phyloP scores from a whole-genome alignment of 2,888 invertebrate genomes.

The Trachelus tabidus region DNA sequence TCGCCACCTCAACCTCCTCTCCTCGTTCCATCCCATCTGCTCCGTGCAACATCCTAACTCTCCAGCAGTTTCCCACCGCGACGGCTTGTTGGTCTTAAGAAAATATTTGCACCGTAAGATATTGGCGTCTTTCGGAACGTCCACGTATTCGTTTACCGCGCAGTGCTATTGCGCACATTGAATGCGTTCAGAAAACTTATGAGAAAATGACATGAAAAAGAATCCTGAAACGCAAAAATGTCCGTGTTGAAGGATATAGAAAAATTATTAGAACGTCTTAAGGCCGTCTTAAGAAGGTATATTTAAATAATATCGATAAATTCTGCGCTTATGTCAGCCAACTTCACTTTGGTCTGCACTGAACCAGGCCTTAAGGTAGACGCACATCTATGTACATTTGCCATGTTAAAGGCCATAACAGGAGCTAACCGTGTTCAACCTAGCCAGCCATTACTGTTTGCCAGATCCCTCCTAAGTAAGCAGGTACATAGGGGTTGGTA shows the following conservation, averaged over 20 bases:
- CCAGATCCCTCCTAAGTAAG: not conserved
- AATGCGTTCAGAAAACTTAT: not conserved
- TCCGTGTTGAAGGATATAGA: too few relatives aligned
- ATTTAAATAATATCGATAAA: not conserved
- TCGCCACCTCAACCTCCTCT: conserved; percentile 19
- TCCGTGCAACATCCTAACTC: conserved; percentile 20
- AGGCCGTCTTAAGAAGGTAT: not conserved
- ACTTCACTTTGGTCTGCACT: not conserved
- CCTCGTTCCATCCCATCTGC: not conserved
- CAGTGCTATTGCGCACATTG: not conserved
- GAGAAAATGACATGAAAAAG: not conserved
- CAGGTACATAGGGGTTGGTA: not conserved
- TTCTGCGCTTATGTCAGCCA: not conserved
- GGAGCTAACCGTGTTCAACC: not conserved
- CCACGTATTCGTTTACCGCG: not conserved
- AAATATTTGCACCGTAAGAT: conserved; percentile 11
- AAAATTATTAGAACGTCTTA: not conserved
- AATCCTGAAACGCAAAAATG: too few relatives aligned
- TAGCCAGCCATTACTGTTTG: not conserved
- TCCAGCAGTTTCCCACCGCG: conserved; percentile 13
- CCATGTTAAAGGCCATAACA: not conserved
- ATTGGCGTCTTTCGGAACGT: not conserved
- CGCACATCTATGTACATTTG: not conserved
- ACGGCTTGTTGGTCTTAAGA: conserved; percentile 1
- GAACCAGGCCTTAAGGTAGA: not conserved